Evolutionary conservation across 2,797 vertebrate species (phyloP).

Genomic region (Periophthalmus magnuspinnatus): DNA sequence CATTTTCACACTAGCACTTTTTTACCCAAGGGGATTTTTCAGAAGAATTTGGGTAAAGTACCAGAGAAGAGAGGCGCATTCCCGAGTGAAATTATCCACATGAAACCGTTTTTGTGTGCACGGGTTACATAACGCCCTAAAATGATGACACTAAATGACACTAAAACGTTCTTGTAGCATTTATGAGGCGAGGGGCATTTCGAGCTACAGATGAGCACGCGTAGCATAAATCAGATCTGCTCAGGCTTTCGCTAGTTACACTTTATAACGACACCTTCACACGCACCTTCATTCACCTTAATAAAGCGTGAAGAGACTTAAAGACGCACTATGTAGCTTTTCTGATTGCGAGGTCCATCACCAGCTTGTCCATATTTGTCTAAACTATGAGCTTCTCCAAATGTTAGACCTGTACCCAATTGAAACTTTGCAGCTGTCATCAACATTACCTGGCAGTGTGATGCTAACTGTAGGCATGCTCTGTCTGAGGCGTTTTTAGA

Average conservation of each 20-base stretch:
- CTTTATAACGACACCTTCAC: too few relatives aligned
- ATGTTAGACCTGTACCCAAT: too few relatives aligned
- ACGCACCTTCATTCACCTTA: too few relatives aligned
- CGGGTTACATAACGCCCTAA: conserved; percentile 21
- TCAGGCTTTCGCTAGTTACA: conserved; percentile 28
- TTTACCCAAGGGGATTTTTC: conserved; percentile 37
- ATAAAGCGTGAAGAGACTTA: too few relatives aligned
- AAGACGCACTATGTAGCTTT: too few relatives aligned
- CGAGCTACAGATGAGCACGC: conserved; percentile 6
- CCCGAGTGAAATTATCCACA: conserved; percentile 21
- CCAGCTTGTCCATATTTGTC: too few relatives aligned
- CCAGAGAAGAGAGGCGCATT: conserved; percentile 3
- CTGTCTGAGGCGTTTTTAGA: too few relatives aligned
- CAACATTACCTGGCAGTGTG: too few relatives aligned
- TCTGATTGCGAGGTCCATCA: too few relatives aligned
- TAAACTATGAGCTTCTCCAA: too few relatives aligned
- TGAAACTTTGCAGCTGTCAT: too few relatives aligned
- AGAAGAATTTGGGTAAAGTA: conserved; percentile 17
- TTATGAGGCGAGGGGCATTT: conserved; percentile 24
- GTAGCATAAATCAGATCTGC: conserved; percentile 8
- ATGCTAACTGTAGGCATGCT: too few relatives aligned
- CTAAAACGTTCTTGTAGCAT: conserved; percentile 23
- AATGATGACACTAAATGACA: conserved; percentile 24
- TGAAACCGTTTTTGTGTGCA: conserved; percentile 13
- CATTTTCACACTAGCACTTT: conserved; percentile 38